Conservation (phyloP, 2,888 invertebrate genomes). For the Drosophila silvestris region DNA sequence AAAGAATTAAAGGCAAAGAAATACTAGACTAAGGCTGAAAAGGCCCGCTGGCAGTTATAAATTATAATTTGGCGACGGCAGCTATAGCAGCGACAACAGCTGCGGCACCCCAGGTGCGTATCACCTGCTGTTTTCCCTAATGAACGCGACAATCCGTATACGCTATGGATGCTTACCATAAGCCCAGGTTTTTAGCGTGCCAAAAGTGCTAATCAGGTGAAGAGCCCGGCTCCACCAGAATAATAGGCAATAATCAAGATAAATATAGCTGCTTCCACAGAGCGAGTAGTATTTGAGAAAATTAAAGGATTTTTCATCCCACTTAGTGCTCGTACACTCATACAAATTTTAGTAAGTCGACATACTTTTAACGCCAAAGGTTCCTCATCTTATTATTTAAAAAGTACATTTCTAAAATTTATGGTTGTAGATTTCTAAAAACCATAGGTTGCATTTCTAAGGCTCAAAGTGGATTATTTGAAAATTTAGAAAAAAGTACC, state of each 20-base stretch:
- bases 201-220: constrained; percentile 52
- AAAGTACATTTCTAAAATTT: no score
- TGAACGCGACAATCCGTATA: constrained; percentile 68
- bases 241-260: constrained; percentile 35
- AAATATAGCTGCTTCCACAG: constrained; percentile 12
- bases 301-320: constrained; percentile 62
- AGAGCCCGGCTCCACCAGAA: constrained; percentile 28
- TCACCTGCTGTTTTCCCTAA: constrained; percentile 79
- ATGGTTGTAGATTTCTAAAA: no score
- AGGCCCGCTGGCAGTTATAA: constrained; percentile 70
- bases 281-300: constrained; percentile 26
- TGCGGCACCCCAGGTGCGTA: constrained; percentile 64
- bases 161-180: constrained; percentile 4
- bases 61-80: constrained; percentile 72
- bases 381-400: not conserved
- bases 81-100: constrained; percentile 42
- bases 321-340: not conserved
- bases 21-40: constrained; percentile 50
- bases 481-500: no score
- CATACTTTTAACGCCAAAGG: not conserved
- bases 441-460: no score
- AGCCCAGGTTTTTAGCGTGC: constrained; percentile 9
- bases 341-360: not conserved
- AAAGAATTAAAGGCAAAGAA: constrained; percentile 74
- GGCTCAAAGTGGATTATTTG: no score